Base-by-base conservation (phyloP, 1,140 invertebrate genomes). In the Cepaea nemoralis region DNA sequence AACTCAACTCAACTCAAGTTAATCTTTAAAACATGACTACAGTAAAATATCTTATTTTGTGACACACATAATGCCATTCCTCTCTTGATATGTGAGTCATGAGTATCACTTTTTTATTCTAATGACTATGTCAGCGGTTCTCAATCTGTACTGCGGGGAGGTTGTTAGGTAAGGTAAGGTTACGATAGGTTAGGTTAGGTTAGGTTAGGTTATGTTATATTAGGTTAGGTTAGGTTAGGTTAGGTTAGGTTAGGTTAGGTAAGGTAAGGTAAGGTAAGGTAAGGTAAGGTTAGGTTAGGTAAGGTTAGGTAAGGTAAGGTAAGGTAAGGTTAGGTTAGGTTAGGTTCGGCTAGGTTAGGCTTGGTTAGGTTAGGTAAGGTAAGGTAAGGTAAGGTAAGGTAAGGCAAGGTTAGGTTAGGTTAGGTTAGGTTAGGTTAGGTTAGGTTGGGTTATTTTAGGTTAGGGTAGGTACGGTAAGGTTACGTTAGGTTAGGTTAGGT, bases 241-340 rank as follows among this genome's bases (percentile, higher is more conserved):
- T 76, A 14, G 48, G 74, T 50, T 50, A 76, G 45, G 27, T 76
- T 76, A 50, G 45, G 74, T 76, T 76, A 50, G 74, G 48, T 50
- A 55, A 55, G 45, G 45, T 76, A 55, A 8, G 48, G 48, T 59
- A 31, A 12, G 35, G n/a, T 50, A 24, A 55, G 45, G 14, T 39
- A 27, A 50, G 27, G 63, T 69, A 50, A 70, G 63, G n/a, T 70
- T 48, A 35, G 39, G 24, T 40, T 42, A 67, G 33, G 39, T 40
- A 42, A 79, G 22, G 77, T 69, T 79, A 79, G 59, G 31, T 70
- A 48, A 16, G 31, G 63, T 70, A 35, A 27, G n/a, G 39, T 45
- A 71, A 45, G 63, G 67, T 80, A 37, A 37, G n/a, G 74, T 48
- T 33, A 50, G 74, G 48, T 76, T 76, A 76, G 50, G 48, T 76